Evolutionary conservation across 2,797 vertebrate genomes (phyloP), one percentile per base, ranked within the genome.

Genomic region (Mormyrus hasselquistii): DNA sequence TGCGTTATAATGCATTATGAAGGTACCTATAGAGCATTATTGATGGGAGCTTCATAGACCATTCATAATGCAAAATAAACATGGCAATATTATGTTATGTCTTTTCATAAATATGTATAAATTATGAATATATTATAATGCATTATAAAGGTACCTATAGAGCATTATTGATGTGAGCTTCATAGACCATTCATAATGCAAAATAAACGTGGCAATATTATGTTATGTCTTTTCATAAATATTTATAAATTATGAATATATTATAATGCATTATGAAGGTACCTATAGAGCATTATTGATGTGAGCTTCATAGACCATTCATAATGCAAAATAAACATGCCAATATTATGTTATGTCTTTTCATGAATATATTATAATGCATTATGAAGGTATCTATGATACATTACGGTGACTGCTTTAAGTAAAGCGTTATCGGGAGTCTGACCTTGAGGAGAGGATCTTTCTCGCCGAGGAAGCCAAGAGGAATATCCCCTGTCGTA

Each of bases 391-490:
- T 29, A 65, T 65, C 22, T 25, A 25, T 4, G 29, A 65, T 65
- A 22, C 59, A 65, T 65, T 29, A 65, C 29, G 22, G 29, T 65
- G 59, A 65, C 22, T 65, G 59, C 59, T 65, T 65, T 10, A 65
- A 65, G 22, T 25, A 25, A 1, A 25, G 22, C 29, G 7, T 29
- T 65, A 65, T 19, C 9, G 59, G 59, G 8, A 25, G 22, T 38
- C 93, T 79, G 94, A 97, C 96, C 96, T 0, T 95, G 95, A 19
- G 96, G 96, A 50, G 94, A 94, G 10, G 94, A 96, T 92, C 95
- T 96, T 14, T 95, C 95, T 92, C 96, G 95, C 90, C 93, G 95
- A 55, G 95, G 94, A 89, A 96, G 94, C 19, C 96, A 95, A 0
- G 94, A 29, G 73, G 93, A 93, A 94, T 95, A 93, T 88, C 94